Base-by-base conservation (phyloP, 2,113 vertebrate genomes). In the Syngnathoides biaculeatus region DNA sequence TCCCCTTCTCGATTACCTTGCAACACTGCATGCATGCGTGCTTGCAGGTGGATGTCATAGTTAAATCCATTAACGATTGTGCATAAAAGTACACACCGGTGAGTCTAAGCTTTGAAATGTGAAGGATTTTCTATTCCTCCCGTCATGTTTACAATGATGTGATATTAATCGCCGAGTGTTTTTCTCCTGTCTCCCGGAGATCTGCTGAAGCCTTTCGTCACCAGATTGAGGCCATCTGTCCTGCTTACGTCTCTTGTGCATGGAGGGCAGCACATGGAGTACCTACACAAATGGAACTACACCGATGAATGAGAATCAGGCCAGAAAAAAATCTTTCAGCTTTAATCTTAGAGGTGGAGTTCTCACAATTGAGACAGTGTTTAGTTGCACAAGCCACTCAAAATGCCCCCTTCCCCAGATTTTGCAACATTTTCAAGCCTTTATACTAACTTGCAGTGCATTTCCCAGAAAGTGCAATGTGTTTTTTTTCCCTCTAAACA, bases 171-270 rank as follows among this genome's bases (percentile, higher is more conserved):
- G 5, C 26, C 75, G 65, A 77, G 84, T 80, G 77, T 70, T 78
- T 72, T 80, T 79, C 66, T 77, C n/a, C 79, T 73, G 70, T 81
- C 72, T 74, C 43, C 65, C 81, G 75, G 81, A 82, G 77, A 65
- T 78, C 76, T 80, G 78, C 72, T 19, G 63, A 70, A 72, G 65
- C 73, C 72, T 70, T 71, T 30, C 73, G 40, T 66, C 73, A 81
- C 71, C 84, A 84, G 81, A 82, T 81, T 86, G 81, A 82, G 80
- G 72, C 82, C 86, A 88, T 88, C 86, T 89, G 86, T 83, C 72
- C 73, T 60, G 26, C 9, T 72, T 72, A 50, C 56, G 65, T 68
- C 71, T 70, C 72, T 65, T 55, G 69, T 20, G 35, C 62, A n/a
- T 58, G 69, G 9, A 71, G 70, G 67, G 69, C 68, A 70, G 67